A percentile compares a stretch with the other conserved stretches of the same genome.
Conservation (phyloP, 1,140 invertebrate genomes). For the Drosophila ficusphila region DNA sequence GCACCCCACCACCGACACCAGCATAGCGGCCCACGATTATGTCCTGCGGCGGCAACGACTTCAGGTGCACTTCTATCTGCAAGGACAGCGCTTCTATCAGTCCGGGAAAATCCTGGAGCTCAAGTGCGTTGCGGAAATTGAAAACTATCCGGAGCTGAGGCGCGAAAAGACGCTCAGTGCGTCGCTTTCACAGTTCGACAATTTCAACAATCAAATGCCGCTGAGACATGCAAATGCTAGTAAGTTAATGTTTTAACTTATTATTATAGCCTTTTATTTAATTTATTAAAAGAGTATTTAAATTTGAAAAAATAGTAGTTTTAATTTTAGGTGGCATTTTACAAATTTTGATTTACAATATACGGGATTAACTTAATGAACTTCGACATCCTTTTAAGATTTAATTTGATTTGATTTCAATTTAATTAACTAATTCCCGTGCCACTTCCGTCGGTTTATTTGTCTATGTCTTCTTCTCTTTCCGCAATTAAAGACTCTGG, state of each 20-base stretch:
- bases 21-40: constrained; percentile 78
- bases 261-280: not conserved
- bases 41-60: constrained; percentile 70
- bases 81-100: constrained; percentile 76
- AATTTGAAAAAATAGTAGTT: too few relatives aligned
- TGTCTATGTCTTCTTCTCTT: constrained; percentile 1
- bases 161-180: constrained; percentile 72
- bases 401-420: not conserved
- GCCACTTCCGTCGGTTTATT: not conserved
- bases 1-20: constrained; percentile 75
- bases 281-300: not conserved
- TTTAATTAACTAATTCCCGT: constrained; percentile 15
- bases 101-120: constrained; percentile 67
- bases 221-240: constrained; percentile 68
- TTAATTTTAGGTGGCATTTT: too few relatives aligned
- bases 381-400: not conserved
- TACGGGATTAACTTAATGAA: too few relatives aligned
- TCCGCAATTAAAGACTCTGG: constrained; percentile 32
- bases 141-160: constrained; percentile 76
- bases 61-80: constrained; percentile 78
- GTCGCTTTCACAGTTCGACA: constrained; percentile 69
- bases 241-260: constrained; percentile 25
- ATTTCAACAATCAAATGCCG: constrained; percentile 82
- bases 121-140: constrained; percentile 83
- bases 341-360: too few relatives aligned